Conservation (phyloP, 2,113 vertebrate species). For the Albula glossodonta region DNA sequence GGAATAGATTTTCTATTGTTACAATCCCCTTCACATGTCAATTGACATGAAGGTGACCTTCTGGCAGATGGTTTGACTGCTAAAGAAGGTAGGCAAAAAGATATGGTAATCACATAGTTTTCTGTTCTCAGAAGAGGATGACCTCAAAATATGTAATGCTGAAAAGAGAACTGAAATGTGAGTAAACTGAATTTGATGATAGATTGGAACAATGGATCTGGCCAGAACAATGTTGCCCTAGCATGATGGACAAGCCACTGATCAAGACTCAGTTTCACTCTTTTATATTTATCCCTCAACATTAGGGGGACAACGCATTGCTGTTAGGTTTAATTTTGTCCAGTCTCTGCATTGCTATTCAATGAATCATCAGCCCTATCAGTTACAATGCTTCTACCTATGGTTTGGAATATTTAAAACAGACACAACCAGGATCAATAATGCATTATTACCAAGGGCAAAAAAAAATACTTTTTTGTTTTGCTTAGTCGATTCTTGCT, state of each 20-base stretch:
- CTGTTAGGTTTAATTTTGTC: no score
- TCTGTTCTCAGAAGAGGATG: not conserved
- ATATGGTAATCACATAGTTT: not conserved
- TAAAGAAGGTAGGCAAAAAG: not conserved
- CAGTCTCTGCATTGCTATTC: no score
- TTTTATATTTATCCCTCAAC: no score
- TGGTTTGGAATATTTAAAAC: no score
- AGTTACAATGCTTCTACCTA: no score
- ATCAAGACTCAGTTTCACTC: no score
- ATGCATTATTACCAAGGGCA: no score
- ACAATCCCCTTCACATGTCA: not conserved
- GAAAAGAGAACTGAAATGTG: not conserved
- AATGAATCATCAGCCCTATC: no score
- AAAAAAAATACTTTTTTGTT: no score
- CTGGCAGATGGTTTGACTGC: not conserved
- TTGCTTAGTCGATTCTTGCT: no score
- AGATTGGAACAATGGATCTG: not conserved
- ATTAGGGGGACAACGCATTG: no score
- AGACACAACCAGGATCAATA: no score
- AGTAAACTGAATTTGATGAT: not conserved
- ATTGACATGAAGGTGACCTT: not conserved
- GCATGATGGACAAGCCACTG: not conserved
- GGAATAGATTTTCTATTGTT: not conserved
- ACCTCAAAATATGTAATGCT: not conserved
- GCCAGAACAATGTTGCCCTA: not conserved